Base-by-base conservation (phyloP, 2,113 vertebrate species). In the Cyphomyrus plagiostoma region DNA sequence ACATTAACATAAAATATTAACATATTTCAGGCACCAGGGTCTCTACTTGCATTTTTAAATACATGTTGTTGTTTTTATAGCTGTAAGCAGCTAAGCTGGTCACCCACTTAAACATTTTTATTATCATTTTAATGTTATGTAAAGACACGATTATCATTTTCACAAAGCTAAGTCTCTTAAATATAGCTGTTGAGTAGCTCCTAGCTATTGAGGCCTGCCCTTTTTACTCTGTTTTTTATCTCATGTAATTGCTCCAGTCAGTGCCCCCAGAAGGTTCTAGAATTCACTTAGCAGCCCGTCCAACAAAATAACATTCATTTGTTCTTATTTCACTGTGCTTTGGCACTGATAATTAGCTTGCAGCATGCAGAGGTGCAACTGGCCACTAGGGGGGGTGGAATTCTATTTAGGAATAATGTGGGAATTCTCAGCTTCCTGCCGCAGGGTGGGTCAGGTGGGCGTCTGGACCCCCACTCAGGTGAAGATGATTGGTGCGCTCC, bases 41-140 rank as follows among this genome's bases (percentile, higher is more conserved):
- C 19, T 84, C 23, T n/a, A 23, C 42, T 46, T 23, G 45, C 19
- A 23, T 48, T 84, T 84, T 84, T n/a, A 84, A 23, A 45, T 74
- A 10, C 30, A 13, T 74, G 26, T 80, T 80, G 80, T 84, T 84
- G 21, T 48, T 45, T 48, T 84, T 84, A 84, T 84, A 48, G 82
- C 15, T 42, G 77, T 39, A 35, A n/a, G 23, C 23, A n/a, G 23
- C 45, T 84, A 48, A 84, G 80, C 42, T 3, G 0, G 39, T 5
- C 35, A 4, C 9, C 21, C 1, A 84, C 45, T 48, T 82, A 3
- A 45, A 23, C 19, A 21, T 45, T 45, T 45, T 82, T 48, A 23
- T 84, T 84, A n/a, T 84, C 46, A 84, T n/a, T 84, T 84, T 48
- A 23, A n/a, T 84, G 45, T 84, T 84, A 84, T 48, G 45, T 84